These are phyloP conservation scores for Hydropsyche betteni DNA, from an alignment of 2,888 invertebrate species.

Conservation along the genomic window DNA sequence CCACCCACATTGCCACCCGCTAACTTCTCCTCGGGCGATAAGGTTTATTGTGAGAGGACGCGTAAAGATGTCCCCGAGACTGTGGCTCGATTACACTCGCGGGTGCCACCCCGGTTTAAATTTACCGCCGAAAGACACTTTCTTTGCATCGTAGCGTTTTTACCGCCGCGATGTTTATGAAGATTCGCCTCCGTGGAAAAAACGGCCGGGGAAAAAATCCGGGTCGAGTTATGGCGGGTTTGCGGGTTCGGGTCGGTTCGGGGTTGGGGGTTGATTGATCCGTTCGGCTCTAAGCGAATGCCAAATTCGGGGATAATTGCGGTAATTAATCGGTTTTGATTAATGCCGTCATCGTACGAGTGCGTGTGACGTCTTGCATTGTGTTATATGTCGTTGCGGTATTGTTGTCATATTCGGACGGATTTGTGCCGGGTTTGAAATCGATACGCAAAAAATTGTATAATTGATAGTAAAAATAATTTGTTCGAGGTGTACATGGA, in stretches of 20 bases:
- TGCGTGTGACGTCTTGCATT: too few relatives aligned
- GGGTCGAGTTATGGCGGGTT: background rate
- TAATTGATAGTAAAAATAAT: background rate
- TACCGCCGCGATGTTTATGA: background rate
- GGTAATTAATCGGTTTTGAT: too few relatives aligned
- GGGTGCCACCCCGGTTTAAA: slow-evolving; percentile 45
- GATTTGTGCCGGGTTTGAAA: background rate
- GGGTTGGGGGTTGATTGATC: too few relatives aligned
- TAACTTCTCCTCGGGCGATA: slow-evolving; percentile 37
- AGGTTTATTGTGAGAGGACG: slow-evolving; percentile 47
- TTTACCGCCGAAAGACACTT: slow-evolving; percentile 39
- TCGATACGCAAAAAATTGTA: background rate
- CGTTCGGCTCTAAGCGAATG: too few relatives aligned
- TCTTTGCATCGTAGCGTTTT: background rate
- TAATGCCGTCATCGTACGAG: too few relatives aligned
- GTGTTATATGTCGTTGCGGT: too few relatives aligned
- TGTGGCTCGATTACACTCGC: slow-evolving; percentile 44
- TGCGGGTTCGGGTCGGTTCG: background rate
- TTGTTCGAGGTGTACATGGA: too few relatives aligned
- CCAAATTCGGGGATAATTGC: too few relatives aligned
- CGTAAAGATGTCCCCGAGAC: slow-evolving; percentile 42
- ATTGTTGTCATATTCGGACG: background rate
- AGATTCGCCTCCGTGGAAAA: slow-evolving; percentile 42
- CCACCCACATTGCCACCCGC: background rate
- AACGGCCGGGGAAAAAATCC: slow-evolving; percentile 35